Evolutionary conservation across 2,113 vertebrate genomes (phyloP).

Genomic region (Macaca nemestrina): DNA sequence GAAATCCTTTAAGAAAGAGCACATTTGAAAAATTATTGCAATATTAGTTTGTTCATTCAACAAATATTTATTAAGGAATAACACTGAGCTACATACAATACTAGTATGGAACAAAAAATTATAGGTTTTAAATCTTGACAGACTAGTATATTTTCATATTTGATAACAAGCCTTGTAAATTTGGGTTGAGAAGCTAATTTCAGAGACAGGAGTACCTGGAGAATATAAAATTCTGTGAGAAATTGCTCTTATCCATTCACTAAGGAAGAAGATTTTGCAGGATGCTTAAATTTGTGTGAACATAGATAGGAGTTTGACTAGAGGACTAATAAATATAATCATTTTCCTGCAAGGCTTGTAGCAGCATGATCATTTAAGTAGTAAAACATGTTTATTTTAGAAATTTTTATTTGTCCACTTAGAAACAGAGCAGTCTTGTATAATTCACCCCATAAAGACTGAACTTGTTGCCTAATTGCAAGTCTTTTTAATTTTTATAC

Average conservation of each 20-base stretch:
- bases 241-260: background rate
- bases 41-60: background rate
- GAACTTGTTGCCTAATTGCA: background rate
- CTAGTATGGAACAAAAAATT: background rate
- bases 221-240: background rate
- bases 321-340: background rate
- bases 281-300: background rate
- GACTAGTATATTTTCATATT: background rate
- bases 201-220: background rate
- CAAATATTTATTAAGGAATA: background rate
- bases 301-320: background rate
- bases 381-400: constrained; percentile 14
- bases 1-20: background rate
- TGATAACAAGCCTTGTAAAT: background rate
- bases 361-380: background rate
- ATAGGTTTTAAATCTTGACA: background rate
- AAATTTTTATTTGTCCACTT: constrained; percentile 9
- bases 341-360: background rate
- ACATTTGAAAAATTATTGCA: background rate
- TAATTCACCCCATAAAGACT: background rate
- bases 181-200: background rate
- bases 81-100: background rate
- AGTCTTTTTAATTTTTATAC: background rate
- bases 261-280: background rate
- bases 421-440: background rate